phyloP scores from a whole-genome alignment of 2,113 vertebrate species.

The Cynopterus brachyotis region DNA sequence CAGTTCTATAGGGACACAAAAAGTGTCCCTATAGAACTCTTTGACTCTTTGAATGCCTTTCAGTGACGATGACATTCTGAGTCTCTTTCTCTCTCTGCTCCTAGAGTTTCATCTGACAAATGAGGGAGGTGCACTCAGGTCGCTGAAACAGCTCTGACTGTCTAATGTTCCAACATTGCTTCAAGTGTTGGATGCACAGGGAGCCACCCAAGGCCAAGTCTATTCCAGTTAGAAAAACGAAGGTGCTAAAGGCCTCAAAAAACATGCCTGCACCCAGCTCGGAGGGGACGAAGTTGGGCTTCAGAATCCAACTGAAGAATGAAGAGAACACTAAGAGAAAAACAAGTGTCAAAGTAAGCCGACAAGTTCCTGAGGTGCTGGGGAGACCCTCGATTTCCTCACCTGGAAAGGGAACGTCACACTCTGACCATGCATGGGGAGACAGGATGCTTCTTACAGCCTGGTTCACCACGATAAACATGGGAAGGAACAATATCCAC shows the following conservation, averaged over 20 bases:
- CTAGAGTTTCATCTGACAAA: not conserved
- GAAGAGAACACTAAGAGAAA: not conserved
- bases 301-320: not conserved
- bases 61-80: not conserved
- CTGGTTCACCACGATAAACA: not conserved
- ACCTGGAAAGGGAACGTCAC: not conserved
- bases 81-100: not conserved
- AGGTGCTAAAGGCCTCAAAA: not conserved
- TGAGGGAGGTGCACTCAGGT: not conserved
- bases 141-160: not conserved
- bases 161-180: not conserved
- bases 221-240: not conserved
- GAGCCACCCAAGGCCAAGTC: not conserved
- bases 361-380: not conserved
- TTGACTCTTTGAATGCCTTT: not conserved
- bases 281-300: not conserved
- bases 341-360: too few species aligned
- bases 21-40: too few species aligned
- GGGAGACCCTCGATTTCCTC: not conserved
- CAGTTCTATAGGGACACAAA: not conserved
- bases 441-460: not conserved
- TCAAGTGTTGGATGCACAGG: rapidly evolving
- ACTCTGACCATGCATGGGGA: not conserved
- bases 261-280: not conserved
- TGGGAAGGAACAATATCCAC: not conserved